Evolutionary conservation across 2,888 invertebrate genomes (phyloP).

Genomic region (Sphaerophoria rueppellii): DNA sequence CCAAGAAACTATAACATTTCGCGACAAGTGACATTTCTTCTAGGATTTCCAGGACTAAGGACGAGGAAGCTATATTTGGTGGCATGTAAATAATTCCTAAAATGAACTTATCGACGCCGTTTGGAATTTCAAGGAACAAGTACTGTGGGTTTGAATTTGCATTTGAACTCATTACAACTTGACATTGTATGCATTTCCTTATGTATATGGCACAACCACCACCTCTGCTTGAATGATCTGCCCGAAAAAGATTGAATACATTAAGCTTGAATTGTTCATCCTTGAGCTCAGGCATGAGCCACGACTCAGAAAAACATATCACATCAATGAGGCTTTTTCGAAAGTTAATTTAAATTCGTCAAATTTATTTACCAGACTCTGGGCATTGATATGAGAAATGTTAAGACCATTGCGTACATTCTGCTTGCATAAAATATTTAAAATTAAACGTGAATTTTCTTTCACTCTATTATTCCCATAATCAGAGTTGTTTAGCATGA

Average conservation of each 20-base stretch:
- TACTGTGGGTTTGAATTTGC: background rate
- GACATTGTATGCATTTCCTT: background rate
- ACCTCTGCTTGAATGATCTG: background rate
- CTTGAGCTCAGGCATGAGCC: background rate
- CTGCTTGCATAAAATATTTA: background rate
- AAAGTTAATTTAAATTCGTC: too few relatives aligned
- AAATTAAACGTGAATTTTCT: background rate
- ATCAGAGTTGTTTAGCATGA: background rate
- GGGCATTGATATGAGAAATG: background rate
- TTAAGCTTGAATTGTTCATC: conserved; percentile 4
- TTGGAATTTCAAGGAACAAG: background rate
- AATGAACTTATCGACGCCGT: background rate
- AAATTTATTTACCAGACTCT: too few relatives aligned
- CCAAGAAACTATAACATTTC: conserved; percentile 6
- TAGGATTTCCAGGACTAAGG: background rate
- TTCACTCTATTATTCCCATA: conserved; percentile 5
- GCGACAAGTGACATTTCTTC: background rate
- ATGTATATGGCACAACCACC: background rate
- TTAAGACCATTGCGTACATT: background rate
- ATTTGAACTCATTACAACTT: background rate
- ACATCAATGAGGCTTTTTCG: background rate
- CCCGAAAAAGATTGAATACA: background rate
- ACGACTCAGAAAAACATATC: background rate
- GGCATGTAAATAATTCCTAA: background rate
- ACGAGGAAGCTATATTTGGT: too few relatives aligned